Percentiles rank a stretch among this genome's conserved stretches.
phyloP scores from a whole-genome alignment of 2,888 invertebrate genomes.

The Mellilla xanthometata region DNA sequence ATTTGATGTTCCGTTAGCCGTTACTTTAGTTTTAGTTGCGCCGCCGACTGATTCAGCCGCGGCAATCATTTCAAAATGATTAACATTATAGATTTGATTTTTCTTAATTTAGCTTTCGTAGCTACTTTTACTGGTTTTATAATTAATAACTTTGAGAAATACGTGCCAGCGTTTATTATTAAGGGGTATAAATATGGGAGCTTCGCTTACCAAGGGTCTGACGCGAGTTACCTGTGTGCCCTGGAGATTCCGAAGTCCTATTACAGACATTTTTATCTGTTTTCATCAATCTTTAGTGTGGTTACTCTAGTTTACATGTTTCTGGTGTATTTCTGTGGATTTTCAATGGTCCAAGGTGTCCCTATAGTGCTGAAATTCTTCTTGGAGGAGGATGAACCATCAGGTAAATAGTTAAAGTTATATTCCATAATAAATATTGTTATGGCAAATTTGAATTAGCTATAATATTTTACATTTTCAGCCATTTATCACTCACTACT shows the following conservation, averaged over 20 bases:
- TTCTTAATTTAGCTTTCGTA: conserved; percentile 63
- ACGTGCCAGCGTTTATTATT: conserved; percentile 85
- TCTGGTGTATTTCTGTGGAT: conserved; percentile 72
- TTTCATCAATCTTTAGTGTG: conserved; percentile 84
- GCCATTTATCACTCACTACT: no score
- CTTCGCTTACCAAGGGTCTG: conserved; percentile 82
- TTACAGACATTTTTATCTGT: conserved; percentile 91
- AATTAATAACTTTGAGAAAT: conserved; percentile 85
- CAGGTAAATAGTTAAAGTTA: conserved; percentile 69
- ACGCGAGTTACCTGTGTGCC: conserved; percentile 63
- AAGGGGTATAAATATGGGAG: conserved; percentile 89
- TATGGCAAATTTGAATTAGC: no score
- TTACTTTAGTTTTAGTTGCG: conserved; percentile 9
- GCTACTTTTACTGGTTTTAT: conserved; percentile 83
- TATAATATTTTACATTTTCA: no score
- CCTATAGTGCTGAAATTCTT: conserved; percentile 69
- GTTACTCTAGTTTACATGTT: conserved; percentile 71
- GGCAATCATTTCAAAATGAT: conserved; percentile 33
- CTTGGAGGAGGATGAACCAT: conserved; percentile 61
- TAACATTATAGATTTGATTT: conserved; percentile 70
- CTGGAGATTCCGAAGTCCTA: conserved; percentile 90
- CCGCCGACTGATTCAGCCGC: neutral
- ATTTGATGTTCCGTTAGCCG: neutral
- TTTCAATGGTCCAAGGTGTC: conserved; percentile 73
- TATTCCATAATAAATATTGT: no score